These are phyloP conservation scores for Neopipo cinnamomea DNA, from an alignment of 2,113 vertebrate species.

Conservation along the genomic window DNA sequence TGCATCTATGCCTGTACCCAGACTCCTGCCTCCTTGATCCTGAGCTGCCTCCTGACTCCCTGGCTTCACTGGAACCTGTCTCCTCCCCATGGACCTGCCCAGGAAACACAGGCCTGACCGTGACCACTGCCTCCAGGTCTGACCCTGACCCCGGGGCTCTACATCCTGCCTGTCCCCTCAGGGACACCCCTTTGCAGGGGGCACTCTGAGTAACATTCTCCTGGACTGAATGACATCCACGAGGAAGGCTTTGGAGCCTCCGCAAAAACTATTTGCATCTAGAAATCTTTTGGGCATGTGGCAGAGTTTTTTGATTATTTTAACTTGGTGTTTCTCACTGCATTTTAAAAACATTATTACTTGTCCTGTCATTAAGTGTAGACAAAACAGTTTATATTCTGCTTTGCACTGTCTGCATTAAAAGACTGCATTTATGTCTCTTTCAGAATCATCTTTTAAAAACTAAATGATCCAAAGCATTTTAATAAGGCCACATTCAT, in stretches of 20 bases:
- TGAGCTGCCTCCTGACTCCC: not conserved
- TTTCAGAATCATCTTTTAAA: slow-evolving; percentile 3
- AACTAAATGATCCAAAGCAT: slow-evolving; percentile 53
- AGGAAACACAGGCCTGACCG: not conserved
- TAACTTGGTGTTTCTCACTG: not conserved
- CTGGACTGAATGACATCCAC: not conserved
- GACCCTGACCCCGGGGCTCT: not conserved
- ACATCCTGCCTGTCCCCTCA: not conserved
- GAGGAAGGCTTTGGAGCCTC: not conserved
- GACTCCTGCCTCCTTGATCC: not conserved
- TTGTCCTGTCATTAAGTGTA: slow-evolving; percentile 9
- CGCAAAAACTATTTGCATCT: not conserved
- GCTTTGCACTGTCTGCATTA: not conserved
- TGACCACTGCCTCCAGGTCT: not conserved
- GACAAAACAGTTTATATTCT: slow-evolving; percentile 25
- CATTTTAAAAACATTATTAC: slow-evolving; percentile 29
- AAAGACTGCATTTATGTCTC: slow-evolving; percentile 11
- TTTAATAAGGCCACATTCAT: slow-evolving; percentile 57
- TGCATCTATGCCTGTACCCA: not conserved
- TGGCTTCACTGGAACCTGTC: not conserved
- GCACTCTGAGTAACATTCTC: not conserved
- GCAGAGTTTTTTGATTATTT: not conserved
- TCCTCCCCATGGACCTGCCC: not conserved
- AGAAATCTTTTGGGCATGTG: not conserved
- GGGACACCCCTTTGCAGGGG: not conserved